phyloP scores from a whole-genome alignment of 2,888 invertebrate genomes.

The Tortrix viridana region DNA sequence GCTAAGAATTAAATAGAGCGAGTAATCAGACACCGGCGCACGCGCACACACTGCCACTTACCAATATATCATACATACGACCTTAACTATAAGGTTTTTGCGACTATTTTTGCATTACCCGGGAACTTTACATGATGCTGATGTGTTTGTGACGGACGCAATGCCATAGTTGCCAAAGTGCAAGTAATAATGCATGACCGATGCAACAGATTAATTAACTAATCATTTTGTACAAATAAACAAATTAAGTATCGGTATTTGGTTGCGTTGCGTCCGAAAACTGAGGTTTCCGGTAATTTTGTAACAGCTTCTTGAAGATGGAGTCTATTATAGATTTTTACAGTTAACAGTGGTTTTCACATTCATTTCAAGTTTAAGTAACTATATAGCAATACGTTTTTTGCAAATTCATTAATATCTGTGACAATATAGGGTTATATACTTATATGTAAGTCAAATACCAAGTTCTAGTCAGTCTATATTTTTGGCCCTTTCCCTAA shows the following conservation, averaged over 20 bases:
- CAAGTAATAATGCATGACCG: constrained; percentile 53
- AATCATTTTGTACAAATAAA: constrained; percentile 20
- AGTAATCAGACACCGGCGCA: constrained; percentile 61
- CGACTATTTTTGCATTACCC: constrained; percentile 36
- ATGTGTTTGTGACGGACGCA: constrained; percentile 54
- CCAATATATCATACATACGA: constrained; percentile 37
- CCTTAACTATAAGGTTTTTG: constrained; percentile 37
- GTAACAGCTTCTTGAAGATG: too few relatives aligned
- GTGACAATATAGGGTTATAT: too few relatives aligned
- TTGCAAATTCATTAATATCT: too few relatives aligned
- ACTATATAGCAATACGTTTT: too few relatives aligned
- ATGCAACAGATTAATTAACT: constrained; percentile 49
- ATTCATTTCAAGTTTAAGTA: too few relatives aligned
- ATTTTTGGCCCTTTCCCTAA: too few relatives aligned
- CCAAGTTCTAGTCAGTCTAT: too few relatives aligned
- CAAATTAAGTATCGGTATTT: constrained; percentile 5
- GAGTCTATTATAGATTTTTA: too few relatives aligned
- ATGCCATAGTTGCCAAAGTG: constrained; percentile 62
- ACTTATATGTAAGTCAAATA: too few relatives aligned
- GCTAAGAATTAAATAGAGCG: constrained; percentile 71
- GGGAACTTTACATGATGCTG: constrained; percentile 39
- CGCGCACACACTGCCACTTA: constrained; percentile 39
- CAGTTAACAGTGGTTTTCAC: too few relatives aligned
- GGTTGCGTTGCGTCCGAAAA: background rate
- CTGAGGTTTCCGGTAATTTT: background rate